Evolutionary conservation across 2,113 vertebrate species (phyloP).

Genomic region (Octodon degus): DNA sequence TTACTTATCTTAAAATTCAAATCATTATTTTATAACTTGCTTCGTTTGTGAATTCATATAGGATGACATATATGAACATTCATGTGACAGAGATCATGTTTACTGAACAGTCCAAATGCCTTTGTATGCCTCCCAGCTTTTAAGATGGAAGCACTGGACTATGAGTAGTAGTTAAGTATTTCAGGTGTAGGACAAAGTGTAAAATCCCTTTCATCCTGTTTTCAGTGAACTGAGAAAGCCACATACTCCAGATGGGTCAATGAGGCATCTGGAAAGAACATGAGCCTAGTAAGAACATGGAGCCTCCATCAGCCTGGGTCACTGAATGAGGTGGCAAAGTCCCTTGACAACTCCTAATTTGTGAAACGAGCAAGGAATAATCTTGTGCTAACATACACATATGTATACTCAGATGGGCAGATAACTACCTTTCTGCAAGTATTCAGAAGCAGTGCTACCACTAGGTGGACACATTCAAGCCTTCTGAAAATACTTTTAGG

Average conservation of each 20-base stretch:
- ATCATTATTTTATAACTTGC: slow-evolving; percentile 39
- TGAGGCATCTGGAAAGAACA: background rate
- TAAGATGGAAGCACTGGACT: background rate
- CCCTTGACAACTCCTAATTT: background rate
- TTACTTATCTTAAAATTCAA: background rate
- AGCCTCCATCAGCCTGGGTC: background rate
- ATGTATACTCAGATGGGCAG: background rate
- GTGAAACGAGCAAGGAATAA: slow-evolving; percentile 44
- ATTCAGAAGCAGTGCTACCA: slow-evolving; percentile 34
- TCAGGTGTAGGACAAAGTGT: background rate
- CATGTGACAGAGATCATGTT: background rate
- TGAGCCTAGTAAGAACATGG: background rate
- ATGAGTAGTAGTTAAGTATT: background rate
- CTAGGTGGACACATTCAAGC: background rate
- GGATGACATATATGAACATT: background rate
- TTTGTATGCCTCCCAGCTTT: background rate
- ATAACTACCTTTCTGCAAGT: slow-evolving; percentile 1
- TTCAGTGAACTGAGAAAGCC: slow-evolving; percentile 38
- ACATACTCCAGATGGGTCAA: background rate
- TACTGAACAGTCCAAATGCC: slow-evolving; percentile 20
- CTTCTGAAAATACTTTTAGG: slow-evolving; percentile 39
- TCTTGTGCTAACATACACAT: background rate
- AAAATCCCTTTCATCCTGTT: background rate
- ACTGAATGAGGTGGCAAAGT: background rate
- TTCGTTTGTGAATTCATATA: slow-evolving; percentile 51